These are phyloP conservation scores for Sphecodes monilicornis DNA, from an alignment of 2,888 invertebrate genomes.

Conservation along the genomic window DNA sequence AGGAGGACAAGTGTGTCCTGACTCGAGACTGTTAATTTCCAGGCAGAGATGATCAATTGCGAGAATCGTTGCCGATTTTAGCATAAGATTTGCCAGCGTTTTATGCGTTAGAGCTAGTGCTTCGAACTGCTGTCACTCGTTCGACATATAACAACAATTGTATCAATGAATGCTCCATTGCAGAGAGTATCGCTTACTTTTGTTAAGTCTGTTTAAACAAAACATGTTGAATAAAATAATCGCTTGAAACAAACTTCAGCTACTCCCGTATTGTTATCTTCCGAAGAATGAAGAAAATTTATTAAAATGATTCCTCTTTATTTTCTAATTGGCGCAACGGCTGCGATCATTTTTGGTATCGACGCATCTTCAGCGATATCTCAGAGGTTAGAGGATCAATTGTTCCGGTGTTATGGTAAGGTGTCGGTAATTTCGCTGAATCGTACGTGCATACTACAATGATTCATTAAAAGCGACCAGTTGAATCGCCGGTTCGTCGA, in stretches of 20 bases:
- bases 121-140: background rate
- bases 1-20: conserved; percentile 45
- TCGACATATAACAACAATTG: conserved; percentile 4
- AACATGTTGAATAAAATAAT: background rate
- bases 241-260: background rate
- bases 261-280: background rate
- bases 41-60: background rate
- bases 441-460: background rate
- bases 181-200: conserved; percentile 23
- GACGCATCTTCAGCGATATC: too few species aligned
- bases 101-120: background rate
- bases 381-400: background rate
- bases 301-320: background rate
- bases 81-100: background rate
- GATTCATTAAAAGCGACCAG: background rate
- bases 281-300: background rate
- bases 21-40: conserved; percentile 37
- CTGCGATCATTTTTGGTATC: background rate
- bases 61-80: background rate
- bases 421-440: background rate
- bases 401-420: background rate
- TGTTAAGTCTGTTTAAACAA: conserved; percentile 25
- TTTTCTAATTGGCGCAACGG: background rate
- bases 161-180: background rate
- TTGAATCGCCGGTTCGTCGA: conserved; percentile 8